phyloP scores from a whole-genome alignment of 1,140 invertebrate genomes.

The Charaxes varanes region DNA sequence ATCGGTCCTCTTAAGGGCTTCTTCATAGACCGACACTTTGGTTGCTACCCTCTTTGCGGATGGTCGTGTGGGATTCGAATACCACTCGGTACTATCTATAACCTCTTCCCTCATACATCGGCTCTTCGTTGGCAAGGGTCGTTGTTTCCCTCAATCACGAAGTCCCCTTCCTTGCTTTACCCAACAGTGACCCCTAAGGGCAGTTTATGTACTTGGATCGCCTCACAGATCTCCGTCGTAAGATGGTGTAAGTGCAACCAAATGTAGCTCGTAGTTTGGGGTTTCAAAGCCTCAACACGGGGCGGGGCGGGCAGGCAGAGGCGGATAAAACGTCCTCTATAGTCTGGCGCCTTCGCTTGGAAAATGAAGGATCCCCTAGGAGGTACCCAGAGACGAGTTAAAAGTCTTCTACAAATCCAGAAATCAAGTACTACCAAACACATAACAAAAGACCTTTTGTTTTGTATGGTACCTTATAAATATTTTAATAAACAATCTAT shows the following conservation, averaged over 20 bases:
- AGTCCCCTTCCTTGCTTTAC: neutral
- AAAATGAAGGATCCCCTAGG: slow-evolving; percentile 1
- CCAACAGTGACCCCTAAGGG: slow-evolving; percentile 1
- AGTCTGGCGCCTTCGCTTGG: neutral
- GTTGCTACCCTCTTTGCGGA: neutral
- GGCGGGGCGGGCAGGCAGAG: neutral
- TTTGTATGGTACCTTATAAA: too few species aligned
- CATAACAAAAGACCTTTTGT: too few species aligned
- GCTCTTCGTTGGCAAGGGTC: too few species aligned
- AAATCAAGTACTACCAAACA: too few species aligned
- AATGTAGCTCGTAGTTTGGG: neutral
- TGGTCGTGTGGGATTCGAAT: neutral
- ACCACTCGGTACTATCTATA: neutral
- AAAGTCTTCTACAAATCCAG: too few species aligned
- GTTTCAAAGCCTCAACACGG: neutral
- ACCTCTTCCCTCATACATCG: neutral
- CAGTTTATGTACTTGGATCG: neutral
- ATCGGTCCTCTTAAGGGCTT: slow-evolving; percentile 4
- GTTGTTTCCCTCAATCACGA: neutral
- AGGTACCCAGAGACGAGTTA: slow-evolving; percentile 4
- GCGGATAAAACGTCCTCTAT: neutral
- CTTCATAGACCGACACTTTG: slow-evolving; percentile 2
- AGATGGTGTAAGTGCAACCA: neutral
- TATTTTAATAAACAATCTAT: too few species aligned
- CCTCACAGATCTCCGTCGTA: neutral